Percentiles rank a stretch among this genome's conserved stretches.
Conservation (phyloP, 2,888 invertebrate genomes). For the Augiades crinisus region DNA sequence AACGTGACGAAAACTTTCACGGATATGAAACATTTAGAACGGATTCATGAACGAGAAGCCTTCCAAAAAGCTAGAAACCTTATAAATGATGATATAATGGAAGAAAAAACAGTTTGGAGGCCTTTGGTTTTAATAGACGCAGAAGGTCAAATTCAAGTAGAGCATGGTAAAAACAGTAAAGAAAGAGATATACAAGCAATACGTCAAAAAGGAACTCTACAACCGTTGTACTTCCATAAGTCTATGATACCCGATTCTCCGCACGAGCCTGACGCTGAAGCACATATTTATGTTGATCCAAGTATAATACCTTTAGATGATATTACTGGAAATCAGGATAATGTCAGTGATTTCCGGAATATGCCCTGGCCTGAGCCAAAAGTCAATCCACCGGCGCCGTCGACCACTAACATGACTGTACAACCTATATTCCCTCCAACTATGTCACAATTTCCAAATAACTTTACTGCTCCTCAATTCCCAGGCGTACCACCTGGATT, state of each 20-base stretch:
- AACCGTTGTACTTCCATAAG: constrained; percentile 90
- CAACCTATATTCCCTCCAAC: constrained; percentile 73
- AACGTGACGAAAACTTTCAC: constrained; percentile 96
- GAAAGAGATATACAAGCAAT: constrained; percentile 94
- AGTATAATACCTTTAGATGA: constrained; percentile 94
- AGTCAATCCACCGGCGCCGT: constrained; percentile 76
- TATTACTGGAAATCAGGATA: constrained; percentile 90
- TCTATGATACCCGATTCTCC: constrained; percentile 93
- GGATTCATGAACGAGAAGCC: constrained; percentile 91
- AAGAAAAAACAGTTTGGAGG: constrained; percentile 90
- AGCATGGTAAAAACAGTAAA: constrained; percentile 89
- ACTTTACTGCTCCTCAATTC: constrained; percentile 71
- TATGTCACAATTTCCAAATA: constrained; percentile 67
- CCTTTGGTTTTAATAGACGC: constrained; percentile 86
- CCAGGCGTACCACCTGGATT: constrained; percentile 64
- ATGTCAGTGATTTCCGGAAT: constrained; percentile 87
- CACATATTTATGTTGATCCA: constrained; percentile 88
- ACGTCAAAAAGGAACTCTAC: constrained; percentile 91
- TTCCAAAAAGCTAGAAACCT: constrained; percentile 89
- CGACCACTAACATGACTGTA: constrained; percentile 49
- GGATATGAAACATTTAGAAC: constrained; percentile 95
- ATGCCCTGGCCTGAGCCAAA: constrained; percentile 94
- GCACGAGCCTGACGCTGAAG: constrained; percentile 92
- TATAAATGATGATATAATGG: constrained; percentile 90
- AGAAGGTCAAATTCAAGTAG: constrained; percentile 83